Conservation (phyloP, 2,797 vertebrate genomes). For the Falco novaeseelandiae region DNA sequence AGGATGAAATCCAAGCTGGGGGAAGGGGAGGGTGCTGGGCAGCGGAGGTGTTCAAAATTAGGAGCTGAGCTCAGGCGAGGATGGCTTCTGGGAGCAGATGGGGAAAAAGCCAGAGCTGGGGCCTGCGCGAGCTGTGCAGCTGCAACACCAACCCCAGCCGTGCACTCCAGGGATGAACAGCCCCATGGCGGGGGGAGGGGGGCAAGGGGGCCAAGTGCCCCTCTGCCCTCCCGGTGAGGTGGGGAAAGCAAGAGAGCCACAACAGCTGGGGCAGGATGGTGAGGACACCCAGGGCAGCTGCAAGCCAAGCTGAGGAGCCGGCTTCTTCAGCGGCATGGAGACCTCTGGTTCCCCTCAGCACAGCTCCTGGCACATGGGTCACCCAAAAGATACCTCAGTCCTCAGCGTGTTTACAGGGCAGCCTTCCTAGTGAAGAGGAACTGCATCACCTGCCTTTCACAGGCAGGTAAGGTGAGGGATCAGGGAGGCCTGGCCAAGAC, state of each 20-base stretch:
- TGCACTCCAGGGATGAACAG: accelerated
- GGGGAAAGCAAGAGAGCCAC: background rate
- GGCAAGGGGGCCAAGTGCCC: background rate
- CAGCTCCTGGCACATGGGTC: accelerated
- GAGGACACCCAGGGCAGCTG: background rate
- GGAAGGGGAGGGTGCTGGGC: slow-evolving; percentile 59
- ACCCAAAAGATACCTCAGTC: background rate
- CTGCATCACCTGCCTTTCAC: background rate
- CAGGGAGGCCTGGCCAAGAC: accelerated
- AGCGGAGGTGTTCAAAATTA: slow-evolving; percentile 63
- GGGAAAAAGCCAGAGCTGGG: background rate
- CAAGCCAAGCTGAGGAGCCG: background rate
- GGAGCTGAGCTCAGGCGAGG: slow-evolving; percentile 60
- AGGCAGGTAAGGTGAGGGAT: accelerated
- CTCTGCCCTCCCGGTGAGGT: accelerated
- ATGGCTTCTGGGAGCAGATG: slow-evolving; percentile 51
- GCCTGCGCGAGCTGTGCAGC: background rate
- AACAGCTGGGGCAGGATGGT: accelerated
- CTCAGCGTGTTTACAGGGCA: accelerated
- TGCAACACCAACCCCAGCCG: accelerated
- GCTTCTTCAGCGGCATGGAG: background rate
- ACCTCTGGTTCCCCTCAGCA: accelerated
- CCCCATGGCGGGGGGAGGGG: accelerated
- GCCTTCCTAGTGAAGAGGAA: background rate
- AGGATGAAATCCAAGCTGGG: slow-evolving; percentile 54